Conservation (phyloP, 2,113 vertebrate genomes). For the Larimichthys polyactis region DNA sequence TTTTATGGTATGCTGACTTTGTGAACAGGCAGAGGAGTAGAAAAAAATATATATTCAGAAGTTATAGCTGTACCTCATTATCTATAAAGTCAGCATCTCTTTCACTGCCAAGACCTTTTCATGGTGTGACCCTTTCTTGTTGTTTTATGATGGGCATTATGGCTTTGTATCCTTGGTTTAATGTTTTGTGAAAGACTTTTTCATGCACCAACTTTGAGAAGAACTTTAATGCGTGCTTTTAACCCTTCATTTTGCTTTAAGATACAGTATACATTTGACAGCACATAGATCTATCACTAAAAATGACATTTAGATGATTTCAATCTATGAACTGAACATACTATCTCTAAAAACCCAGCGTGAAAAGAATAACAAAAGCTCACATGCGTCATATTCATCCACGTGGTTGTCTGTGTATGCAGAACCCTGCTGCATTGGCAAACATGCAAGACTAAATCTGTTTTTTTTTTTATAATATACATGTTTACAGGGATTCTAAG, state of each 20-base stretch:
- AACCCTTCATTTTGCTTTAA: neutral
- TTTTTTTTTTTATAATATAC: neutral
- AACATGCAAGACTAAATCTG: neutral
- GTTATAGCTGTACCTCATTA: constrained; percentile 1
- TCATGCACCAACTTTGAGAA: neutral
- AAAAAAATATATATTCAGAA: constrained; percentile 8
- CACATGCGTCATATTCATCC: too few relatives aligned
- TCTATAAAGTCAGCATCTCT: constrained; percentile 4
- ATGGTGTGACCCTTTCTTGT: neutral
- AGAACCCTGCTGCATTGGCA: neutral
- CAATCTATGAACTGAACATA: too few relatives aligned
- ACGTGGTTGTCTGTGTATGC: neutral
- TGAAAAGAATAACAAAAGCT: too few relatives aligned
- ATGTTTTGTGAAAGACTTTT: constrained; percentile 10
- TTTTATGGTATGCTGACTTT: constrained; percentile 44
- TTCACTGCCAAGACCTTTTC: constrained; percentile 6
- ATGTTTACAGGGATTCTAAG: neutral
- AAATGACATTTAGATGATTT: too few relatives aligned
- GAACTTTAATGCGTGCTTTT: neutral
- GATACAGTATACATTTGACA: too few relatives aligned
- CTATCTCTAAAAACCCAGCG: too few relatives aligned
- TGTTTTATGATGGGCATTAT: neutral
- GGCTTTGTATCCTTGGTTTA: constrained; percentile 1
- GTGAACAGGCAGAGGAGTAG: constrained; percentile 18
- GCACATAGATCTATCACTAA: too few relatives aligned